A percentile compares a stretch with the other conserved stretches of the same genome.
phyloP scores from a whole-genome alignment of 2,113 vertebrate genomes.

The Antennarius striatus region DNA sequence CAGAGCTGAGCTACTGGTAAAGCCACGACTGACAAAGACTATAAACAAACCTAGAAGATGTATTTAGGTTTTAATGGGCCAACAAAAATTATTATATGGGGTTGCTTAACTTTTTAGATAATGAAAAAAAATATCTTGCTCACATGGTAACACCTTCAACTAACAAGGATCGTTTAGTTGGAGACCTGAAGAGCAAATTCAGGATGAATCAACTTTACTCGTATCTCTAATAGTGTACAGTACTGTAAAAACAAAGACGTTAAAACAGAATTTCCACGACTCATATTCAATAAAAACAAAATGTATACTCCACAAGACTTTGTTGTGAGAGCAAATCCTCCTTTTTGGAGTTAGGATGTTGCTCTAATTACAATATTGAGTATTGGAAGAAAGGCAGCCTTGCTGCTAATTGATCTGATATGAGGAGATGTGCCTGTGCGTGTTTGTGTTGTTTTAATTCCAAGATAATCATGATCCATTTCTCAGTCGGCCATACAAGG shows the following conservation, averaged over 20 bases:
- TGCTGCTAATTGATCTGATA: slow-evolving; percentile 64
- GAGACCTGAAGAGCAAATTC: too few relatives aligned
- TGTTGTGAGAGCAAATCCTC: neutral
- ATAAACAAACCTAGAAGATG: too few relatives aligned
- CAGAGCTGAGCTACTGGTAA: too few relatives aligned
- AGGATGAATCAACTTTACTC: neutral
- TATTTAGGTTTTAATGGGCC: too few relatives aligned
- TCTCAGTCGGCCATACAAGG: slow-evolving; percentile 59
- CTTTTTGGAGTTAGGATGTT: neutral
- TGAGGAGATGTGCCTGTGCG: slow-evolving; percentile 47
- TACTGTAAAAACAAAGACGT: too few relatives aligned
- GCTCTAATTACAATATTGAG: neutral
- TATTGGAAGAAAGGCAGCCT: slow-evolving; percentile 10
- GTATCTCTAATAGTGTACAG: neutral
- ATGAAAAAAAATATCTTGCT: too few relatives aligned
- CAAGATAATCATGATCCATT: slow-evolving; percentile 69
- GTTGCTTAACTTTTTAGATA: too few relatives aligned
- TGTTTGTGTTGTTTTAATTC: slow-evolving; percentile 52
- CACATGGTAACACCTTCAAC: too few relatives aligned
- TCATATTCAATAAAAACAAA: neutral
- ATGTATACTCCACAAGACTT: neutral
- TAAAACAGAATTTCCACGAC: too few relatives aligned
- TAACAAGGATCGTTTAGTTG: too few relatives aligned
- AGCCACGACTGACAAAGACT: too few relatives aligned
- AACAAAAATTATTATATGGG: too few relatives aligned